Percentiles rank a stretch among this genome's conserved stretches.
Evolutionary conservation across 1,140 invertebrate genomes (phyloP).

Genomic region (Hycleus phaleratus): DNA sequence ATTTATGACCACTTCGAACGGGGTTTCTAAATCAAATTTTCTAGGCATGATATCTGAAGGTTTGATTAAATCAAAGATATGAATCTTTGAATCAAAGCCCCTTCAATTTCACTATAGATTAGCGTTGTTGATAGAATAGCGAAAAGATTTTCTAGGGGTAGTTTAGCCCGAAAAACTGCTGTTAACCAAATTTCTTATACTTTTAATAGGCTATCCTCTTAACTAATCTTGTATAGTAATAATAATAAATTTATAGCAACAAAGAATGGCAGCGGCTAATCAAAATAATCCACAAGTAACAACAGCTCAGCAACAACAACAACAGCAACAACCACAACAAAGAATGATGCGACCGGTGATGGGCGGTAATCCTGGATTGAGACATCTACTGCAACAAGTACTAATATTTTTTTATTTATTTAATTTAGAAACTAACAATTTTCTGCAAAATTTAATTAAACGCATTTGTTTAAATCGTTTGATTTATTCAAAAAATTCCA

Average conservation of each 20-base stretch:
- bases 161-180: too few relatives aligned
- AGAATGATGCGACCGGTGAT: slow-evolving; percentile 58
- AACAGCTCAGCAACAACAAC: slow-evolving; percentile 15
- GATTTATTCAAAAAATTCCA: slow-evolving; percentile 14
- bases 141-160: too few relatives aligned
- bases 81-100: too few relatives aligned
- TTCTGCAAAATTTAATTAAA: not conserved
- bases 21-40: too few relatives aligned
- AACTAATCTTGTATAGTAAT: not conserved
- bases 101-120: too few relatives aligned
- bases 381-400: slow-evolving; percentile 62
- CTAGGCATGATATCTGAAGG: too few relatives aligned
- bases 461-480: not conserved
- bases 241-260: slow-evolving; percentile 25
- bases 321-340: slow-evolving; percentile 38
- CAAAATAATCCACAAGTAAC: slow-evolving; percentile 26
- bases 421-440: not conserved
- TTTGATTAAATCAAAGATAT: too few relatives aligned
- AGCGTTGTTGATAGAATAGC: too few relatives aligned
- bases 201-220: not conserved
- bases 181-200: not conserved
- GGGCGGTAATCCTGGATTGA: slow-evolving; percentile 56
- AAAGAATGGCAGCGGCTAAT: slow-evolving; percentile 27
- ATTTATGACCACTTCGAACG: too few relatives aligned
- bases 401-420: not conserved